Conservation (phyloP, 2,113 vertebrate species). For the Ardeotis arabs region DNA sequence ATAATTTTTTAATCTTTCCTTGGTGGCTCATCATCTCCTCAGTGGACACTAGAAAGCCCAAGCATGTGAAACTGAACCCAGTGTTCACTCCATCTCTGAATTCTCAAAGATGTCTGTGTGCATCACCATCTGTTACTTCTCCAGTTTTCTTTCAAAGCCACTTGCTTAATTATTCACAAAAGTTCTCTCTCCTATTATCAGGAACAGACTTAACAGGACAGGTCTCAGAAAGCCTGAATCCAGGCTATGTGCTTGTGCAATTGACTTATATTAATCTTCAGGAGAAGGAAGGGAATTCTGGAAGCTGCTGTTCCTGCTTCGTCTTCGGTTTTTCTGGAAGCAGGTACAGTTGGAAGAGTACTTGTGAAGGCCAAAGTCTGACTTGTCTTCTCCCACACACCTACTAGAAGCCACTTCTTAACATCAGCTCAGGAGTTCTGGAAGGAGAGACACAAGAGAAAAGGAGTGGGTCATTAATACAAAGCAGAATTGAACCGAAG, state of each 20-base stretch:
- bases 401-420: background rate
- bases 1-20: background rate
- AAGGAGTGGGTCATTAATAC: background rate
- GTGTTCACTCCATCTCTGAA: slow-evolving; percentile 4
- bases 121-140: background rate
- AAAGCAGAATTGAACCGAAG: background rate
- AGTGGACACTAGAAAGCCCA: background rate
- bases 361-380: background rate
- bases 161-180: background rate
- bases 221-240: background rate
- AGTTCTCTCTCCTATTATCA: background rate
- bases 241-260: background rate
- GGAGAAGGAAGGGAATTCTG: background rate
- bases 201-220: background rate
- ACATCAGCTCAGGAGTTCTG: slow-evolving; percentile 43
- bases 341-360: background rate
- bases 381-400: background rate
- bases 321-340: slow-evolving; percentile 3
- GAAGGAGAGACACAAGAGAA: slow-evolving; percentile 38
- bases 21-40: background rate
- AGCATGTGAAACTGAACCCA: background rate
- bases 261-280: background rate
- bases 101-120: background rate
- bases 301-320: background rate
- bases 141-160: background rate